phyloP scores from a whole-genome alignment of 2,797 vertebrate genomes.

The Nyctalus aviator region DNA sequence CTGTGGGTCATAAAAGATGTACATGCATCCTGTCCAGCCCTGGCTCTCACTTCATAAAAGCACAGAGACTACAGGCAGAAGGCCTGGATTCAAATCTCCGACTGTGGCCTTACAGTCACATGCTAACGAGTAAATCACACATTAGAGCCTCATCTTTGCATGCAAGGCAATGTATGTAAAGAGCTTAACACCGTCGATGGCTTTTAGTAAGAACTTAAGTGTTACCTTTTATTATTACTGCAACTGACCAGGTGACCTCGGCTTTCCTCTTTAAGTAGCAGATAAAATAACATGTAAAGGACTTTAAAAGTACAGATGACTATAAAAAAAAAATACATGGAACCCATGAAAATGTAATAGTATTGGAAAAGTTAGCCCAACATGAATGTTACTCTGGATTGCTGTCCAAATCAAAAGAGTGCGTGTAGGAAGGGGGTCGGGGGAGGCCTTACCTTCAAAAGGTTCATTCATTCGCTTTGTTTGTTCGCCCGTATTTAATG shows the following conservation, averaged over 20 bases:
- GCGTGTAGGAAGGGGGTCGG: not conserved
- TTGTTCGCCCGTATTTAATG: not conserved
- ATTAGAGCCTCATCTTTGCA: not conserved
- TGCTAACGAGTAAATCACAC: not conserved
- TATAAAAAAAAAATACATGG: slow-evolving; percentile 3
- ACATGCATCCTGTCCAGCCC: not conserved
- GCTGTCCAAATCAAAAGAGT: slow-evolving; percentile 10
- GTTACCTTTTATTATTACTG: not conserved
- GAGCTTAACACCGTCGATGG: not conserved
- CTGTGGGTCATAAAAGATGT: not conserved
- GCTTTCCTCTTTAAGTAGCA: not conserved
- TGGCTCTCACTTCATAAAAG: not conserved
- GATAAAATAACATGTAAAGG: slow-evolving; percentile 28
- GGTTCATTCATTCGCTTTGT: slow-evolving; percentile 20
- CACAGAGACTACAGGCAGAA: not conserved
- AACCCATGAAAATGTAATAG: not conserved
- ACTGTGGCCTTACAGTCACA: not conserved
- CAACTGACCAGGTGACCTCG: not conserved
- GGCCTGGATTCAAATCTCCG: not conserved
- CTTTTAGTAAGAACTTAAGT: slow-evolving; percentile 5
- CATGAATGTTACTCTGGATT: not conserved
- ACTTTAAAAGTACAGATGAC: not conserved
- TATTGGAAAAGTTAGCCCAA: not conserved
- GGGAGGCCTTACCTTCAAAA: not conserved
- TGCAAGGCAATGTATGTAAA: not conserved